These are phyloP conservation scores for Anolis apletophallus DNA, from an alignment of 2,797 vertebrate genomes.

Conservation along the genomic window DNA sequence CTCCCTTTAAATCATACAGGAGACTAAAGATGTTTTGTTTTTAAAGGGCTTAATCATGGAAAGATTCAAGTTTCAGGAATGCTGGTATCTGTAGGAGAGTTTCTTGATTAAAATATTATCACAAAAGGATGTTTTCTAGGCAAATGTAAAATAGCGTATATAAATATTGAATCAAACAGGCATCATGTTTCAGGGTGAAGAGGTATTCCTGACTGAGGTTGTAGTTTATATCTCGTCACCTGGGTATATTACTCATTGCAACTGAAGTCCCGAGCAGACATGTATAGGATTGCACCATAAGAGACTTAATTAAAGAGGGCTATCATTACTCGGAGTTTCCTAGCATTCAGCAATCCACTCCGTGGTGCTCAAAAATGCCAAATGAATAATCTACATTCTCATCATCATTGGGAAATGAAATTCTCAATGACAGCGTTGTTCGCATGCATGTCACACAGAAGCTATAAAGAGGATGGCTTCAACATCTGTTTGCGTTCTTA, in stretches of 20 bases:
- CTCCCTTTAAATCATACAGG: neutral
- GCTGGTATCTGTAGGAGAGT: neutral
- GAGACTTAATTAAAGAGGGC: neutral
- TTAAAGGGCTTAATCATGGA: neutral
- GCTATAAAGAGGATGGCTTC: accelerated
- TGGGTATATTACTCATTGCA: neutral
- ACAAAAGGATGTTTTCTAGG: neutral
- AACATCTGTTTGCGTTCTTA: neutral
- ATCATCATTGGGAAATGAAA: neutral
- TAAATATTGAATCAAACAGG: accelerated
- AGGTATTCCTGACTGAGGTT: neutral
- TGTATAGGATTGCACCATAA: neutral
- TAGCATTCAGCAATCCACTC: neutral
- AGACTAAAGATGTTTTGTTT: neutral
- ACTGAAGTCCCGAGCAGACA: neutral
- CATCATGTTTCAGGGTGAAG: neutral
- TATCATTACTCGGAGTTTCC: neutral
- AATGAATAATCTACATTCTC: accelerated
- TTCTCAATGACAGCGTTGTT: accelerated
- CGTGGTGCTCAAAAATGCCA: neutral
- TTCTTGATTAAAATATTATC: neutral
- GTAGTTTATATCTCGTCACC: neutral
- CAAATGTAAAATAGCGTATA: too few species aligned
- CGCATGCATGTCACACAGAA: accelerated
- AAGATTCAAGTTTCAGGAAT: neutral